Evolutionary conservation across 2,113 vertebrate genomes (phyloP).

Genomic region (Phalacrocorax brasilianus): DNA sequence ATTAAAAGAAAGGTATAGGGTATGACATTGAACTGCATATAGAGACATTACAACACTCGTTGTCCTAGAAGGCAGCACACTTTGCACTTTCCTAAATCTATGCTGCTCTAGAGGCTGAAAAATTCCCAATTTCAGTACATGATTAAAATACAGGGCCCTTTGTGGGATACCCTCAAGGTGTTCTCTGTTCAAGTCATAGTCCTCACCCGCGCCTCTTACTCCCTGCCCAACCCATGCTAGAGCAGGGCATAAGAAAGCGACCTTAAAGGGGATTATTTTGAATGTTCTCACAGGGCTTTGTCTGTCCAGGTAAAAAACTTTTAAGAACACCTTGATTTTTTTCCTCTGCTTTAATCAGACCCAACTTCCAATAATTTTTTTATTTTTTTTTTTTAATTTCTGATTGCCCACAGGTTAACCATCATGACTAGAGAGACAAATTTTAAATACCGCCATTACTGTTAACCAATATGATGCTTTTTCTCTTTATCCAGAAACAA

Average conservation of each 20-base stretch:
- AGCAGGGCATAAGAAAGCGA: background rate
- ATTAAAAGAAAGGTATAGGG: background rate
- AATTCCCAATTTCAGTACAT: background rate
- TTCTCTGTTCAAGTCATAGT: background rate
- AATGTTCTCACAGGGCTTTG: rapidly evolving
- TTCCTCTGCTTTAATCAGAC: background rate
- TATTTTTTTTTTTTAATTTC: background rate
- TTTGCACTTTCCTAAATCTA: background rate
- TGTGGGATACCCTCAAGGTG: background rate
- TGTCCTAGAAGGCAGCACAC: background rate
- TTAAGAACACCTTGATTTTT: background rate
- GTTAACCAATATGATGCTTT: background rate
- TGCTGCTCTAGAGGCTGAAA: background rate
- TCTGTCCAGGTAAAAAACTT: background rate
- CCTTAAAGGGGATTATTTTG: background rate
- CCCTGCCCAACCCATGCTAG: background rate
- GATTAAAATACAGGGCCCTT: background rate
- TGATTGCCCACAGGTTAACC: background rate
- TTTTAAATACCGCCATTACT: background rate
- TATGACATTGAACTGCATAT: background rate
- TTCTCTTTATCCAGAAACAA: background rate
- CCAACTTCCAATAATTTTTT: background rate
- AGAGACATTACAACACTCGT: background rate
- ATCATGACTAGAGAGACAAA: background rate
- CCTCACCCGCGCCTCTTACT: rapidly evolving